These are phyloP conservation scores for Amblyraja radiata DNA, from an alignment of 2,797 vertebrate species.

Conservation along the genomic window DNA sequence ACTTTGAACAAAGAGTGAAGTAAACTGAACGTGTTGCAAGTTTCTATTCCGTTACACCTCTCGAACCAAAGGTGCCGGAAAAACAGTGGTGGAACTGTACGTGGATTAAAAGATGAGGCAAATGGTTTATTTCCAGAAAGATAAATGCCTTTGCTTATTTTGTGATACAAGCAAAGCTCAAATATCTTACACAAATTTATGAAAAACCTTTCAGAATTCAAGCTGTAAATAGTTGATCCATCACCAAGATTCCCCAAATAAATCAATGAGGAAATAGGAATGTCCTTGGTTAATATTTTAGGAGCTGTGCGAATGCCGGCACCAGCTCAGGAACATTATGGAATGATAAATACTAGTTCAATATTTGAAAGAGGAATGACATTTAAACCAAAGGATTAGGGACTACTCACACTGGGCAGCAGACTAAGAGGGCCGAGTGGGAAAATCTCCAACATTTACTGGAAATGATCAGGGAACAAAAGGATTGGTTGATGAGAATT, in stretches of 20 bases:
- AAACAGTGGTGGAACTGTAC: too few relatives aligned
- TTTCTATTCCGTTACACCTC: neutral
- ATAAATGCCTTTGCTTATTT: neutral
- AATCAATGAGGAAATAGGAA: neutral
- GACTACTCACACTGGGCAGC: neutral
- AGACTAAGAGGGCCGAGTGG: neutral
- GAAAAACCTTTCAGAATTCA: neutral
- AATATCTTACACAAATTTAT: neutral
- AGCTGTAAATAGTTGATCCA: neutral
- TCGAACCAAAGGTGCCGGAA: too few relatives aligned
- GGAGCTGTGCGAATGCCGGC: neutral
- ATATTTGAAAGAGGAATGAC: neutral
- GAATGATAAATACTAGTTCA: neutral
- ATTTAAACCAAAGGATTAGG: neutral
- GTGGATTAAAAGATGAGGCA: neutral
- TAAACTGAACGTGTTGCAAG: neutral
- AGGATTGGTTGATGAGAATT: neutral
- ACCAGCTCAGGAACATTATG: neutral
- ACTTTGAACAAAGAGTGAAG: neutral
- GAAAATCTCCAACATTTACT: neutral
- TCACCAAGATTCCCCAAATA: neutral
- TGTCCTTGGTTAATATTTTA: slow-evolving; percentile 4
- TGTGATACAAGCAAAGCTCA: neutral
- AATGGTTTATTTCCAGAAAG: neutral
- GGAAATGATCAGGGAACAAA: neutral